phyloP scores from a whole-genome alignment of 2,113 vertebrate species.

The Sialia sialis region DNA sequence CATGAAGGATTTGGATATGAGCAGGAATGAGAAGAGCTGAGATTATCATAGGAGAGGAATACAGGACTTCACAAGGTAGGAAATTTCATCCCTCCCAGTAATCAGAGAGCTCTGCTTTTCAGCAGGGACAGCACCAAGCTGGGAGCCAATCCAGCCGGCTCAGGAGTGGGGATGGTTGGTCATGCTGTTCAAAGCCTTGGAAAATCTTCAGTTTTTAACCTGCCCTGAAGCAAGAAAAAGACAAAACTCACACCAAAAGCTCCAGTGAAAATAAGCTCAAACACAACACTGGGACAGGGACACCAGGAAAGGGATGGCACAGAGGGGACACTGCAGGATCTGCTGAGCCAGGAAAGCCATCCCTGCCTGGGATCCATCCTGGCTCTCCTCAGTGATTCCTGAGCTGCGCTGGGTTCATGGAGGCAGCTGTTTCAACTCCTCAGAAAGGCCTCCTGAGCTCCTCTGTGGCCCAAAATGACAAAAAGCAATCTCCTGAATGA shows the following conservation, averaged over 20 bases:
- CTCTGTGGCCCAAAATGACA: not conserved
- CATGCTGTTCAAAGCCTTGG: not conserved
- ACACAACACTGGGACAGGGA: not conserved
- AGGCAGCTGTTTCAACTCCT: not conserved
- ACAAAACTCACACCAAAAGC: fast-evolving
- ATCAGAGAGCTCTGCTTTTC: not conserved
- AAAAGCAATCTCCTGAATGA: slow-evolving; percentile 15
- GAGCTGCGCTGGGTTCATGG: fast-evolving
- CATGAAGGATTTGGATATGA: not conserved
- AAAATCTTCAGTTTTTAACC: not conserved
- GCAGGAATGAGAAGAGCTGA: not conserved
- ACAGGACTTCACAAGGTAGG: not conserved
- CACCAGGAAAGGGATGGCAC: not conserved
- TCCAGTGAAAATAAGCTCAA: not conserved
- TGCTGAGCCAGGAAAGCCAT: not conserved
- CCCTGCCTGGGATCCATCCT: not conserved
- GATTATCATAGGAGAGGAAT: not conserved
- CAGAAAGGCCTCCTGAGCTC: not conserved
- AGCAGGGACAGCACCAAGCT: not conserved
- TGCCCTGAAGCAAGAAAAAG: not conserved
- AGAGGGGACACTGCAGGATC: not conserved
- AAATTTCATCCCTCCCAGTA: not conserved
- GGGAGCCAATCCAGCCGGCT: not conserved
- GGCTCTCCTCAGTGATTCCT: not conserved
- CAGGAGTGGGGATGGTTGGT: no score